Conservation (phyloP, 2,888 invertebrate species). For the Nudaria mundana region DNA sequence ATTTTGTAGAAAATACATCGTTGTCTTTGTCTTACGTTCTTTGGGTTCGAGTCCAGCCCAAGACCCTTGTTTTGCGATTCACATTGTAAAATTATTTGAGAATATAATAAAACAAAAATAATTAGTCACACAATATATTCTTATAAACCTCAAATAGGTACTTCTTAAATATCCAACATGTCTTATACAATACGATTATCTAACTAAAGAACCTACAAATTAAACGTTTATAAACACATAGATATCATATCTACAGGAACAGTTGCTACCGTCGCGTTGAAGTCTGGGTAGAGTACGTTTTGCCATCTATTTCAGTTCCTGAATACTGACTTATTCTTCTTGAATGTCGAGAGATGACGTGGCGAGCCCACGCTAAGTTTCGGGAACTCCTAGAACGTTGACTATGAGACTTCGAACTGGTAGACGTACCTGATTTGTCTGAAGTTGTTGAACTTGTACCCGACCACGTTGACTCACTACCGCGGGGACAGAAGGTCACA, state of each 20-base stretch:
- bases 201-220: conserved; percentile 50
- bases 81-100: no score
- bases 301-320: conserved; percentile 46
- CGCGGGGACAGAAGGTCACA: conserved; percentile 36
- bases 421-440: conserved; percentile 41
- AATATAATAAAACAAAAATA: conserved; percentile 7
- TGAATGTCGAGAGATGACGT: conserved; percentile 44
- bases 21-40: no score
- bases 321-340: conserved; percentile 28
- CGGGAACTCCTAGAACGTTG: conserved; percentile 44
- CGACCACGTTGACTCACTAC: conserved; percentile 48
- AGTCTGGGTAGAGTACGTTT: conserved; percentile 51
- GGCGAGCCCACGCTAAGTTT: conserved; percentile 59
- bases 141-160: conserved; percentile 50
- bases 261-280: conserved; percentile 39
- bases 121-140: conserved; percentile 34
- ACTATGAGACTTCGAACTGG: conserved; percentile 47
- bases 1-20: no score
- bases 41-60: no score
- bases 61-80: no score
- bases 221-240: conserved; percentile 40
- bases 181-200: conserved; percentile 40
- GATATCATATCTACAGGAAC: conserved; percentile 11
- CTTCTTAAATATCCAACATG: conserved; percentile 55
- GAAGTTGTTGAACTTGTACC: conserved; percentile 43